Base-by-base conservation (phyloP, 2,888 invertebrate genomes). In the Galeruca laticollis region DNA sequence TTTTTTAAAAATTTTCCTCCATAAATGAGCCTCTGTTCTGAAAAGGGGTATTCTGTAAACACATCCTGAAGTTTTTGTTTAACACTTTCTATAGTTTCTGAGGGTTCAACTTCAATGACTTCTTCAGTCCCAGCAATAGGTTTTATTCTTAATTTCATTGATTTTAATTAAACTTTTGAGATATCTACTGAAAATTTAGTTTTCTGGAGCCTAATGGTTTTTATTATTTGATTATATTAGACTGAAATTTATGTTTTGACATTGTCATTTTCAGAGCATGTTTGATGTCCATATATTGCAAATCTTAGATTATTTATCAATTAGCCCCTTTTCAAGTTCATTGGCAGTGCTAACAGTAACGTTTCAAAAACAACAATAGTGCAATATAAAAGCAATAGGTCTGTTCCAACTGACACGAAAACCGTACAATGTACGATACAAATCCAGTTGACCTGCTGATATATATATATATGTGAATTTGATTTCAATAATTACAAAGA, bases 1-100 rank as follows among this genome's bases (percentile, higher is more conserved):
- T 74, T 70, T 65, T 74, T 75, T 31, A 78, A 64, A 67, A 71
- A 72, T 67, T 72, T 74, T 37, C 76, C 75, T 61, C 64, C 59
- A 51, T 70, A 77, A 40, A 67, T 61, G 31, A 78, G 54, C 59
- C 78, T 73, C 59, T 77, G 77, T 54, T 78, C 76, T 56, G 73
- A 69, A 18, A 15, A 60, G 8, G 75, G 64, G 26, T 73, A 75
- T 20, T 71, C 74, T 69, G 75, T 72, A n/a, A 73, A 54, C 62
- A 60, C 20, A 13, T 69, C 68, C 61, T 73, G 71, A 13, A 78
- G 57, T 70, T 74, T 73, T 59, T 70, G 47, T 65, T 77, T 77
- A 11, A 76, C 40, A 13, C 57, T 70, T 35, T 63, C 49, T 33
- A 77, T 69, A 6, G 63, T 71, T 57, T 77, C 75, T 11, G 64